Evolutionary conservation across 2,113 vertebrate species (phyloP).

Genomic region (Chitala chitala): DNA sequence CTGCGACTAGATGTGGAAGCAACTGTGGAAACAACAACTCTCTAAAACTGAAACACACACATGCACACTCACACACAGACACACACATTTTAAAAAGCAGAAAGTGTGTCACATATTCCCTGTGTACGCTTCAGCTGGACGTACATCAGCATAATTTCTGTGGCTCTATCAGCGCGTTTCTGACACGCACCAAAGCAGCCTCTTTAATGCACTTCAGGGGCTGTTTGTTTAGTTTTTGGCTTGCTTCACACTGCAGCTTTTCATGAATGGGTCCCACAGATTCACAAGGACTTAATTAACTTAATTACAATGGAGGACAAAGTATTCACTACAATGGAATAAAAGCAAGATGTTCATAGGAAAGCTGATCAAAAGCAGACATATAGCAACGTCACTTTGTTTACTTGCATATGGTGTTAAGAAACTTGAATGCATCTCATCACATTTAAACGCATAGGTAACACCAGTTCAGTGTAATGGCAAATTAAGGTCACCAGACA

Average conservation of each 20-base stretch:
- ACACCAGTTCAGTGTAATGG: no score
- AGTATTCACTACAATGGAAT: background rate
- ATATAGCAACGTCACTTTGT: background rate
- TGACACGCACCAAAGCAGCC: slow-evolving; percentile 28
- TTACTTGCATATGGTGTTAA: background rate
- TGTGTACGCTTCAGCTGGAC: background rate
- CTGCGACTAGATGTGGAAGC: background rate
- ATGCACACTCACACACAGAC: background rate
- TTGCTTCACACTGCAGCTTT: slow-evolving; percentile 23
- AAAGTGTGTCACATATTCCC: background rate
- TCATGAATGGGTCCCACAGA: slow-evolving; percentile 11
- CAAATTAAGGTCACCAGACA: background rate
- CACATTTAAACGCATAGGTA: no score
- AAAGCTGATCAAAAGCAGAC: background rate
- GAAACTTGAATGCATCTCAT: no score
- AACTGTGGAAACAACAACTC: background rate
- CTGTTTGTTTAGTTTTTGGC: slow-evolving; percentile 33
- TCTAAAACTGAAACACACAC: no score
- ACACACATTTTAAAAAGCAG: background rate
- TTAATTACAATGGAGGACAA: background rate
- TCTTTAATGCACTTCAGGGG: slow-evolving; percentile 28
- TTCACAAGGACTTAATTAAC: background rate
- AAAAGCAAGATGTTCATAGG: background rate
- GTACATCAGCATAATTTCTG: background rate
- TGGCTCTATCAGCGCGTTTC: slow-evolving; percentile 23